Conservation (phyloP, 2,888 invertebrate genomes). For the Anarsia innoxiella region DNA sequence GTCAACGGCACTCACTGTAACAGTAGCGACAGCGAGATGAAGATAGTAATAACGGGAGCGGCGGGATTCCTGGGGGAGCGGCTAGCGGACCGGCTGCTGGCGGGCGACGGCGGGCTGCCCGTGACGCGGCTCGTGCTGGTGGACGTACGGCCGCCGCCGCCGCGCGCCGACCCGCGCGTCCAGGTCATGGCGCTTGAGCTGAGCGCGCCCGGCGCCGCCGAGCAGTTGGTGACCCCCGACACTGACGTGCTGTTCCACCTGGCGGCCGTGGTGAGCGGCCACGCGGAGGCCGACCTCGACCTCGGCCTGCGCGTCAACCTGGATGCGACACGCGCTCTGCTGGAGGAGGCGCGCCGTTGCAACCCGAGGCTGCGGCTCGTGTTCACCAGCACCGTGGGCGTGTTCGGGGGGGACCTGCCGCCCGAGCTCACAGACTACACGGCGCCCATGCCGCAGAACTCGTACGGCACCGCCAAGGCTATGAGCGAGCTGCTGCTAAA, state of each 20-base stretch:
- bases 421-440: conserved; percentile 37
- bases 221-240: conserved; percentile 28
- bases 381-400: conserved; percentile 49
- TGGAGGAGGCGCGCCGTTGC: conserved; percentile 40
- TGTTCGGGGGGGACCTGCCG: conserved; percentile 48
- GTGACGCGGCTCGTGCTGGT: conserved; percentile 28
- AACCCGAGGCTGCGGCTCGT: conserved; percentile 38
- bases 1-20: too few species aligned
- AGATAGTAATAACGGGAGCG: conserved; percentile 42
- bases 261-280: conserved; percentile 59
- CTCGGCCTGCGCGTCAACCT: conserved; percentile 52
- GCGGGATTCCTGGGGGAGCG: conserved; percentile 31
- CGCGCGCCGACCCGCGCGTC: conserved; percentile 30
- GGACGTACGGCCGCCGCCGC: conserved; percentile 21
- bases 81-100: conserved; percentile 24
- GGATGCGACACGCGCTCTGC: conserved; percentile 49
- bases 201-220: conserved; percentile 29
- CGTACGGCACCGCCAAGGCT: conserved; percentile 58
- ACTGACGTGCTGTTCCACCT: conserved; percentile 48
- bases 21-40: conserved; percentile 28
- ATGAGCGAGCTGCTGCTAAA: conserved; percentile 53
- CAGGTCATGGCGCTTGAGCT: conserved; percentile 29
- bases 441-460: conserved; percentile 47
- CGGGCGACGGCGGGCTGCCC: conserved; percentile 21
- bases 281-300: conserved; percentile 55